These are phyloP conservation scores for Catagonus wagneri DNA, from an alignment of 2,113 vertebrate species.

Conservation along the genomic window DNA sequence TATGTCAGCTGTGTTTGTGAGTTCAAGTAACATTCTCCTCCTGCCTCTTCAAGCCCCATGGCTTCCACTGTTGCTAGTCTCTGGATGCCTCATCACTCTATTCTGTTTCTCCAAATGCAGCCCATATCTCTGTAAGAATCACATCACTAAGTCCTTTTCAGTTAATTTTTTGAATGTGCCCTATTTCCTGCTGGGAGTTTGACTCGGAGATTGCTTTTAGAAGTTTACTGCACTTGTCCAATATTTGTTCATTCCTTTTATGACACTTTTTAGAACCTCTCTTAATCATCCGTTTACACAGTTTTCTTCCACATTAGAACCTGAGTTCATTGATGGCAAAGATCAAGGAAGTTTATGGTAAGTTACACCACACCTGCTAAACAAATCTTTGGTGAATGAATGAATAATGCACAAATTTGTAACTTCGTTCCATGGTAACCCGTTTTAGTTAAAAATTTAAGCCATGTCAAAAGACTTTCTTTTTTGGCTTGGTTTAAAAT, in stretches of 20 bases:
- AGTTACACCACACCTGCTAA: not conserved
- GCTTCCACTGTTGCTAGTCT: not conserved
- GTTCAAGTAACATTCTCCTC: not conserved
- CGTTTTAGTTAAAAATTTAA: not conserved
- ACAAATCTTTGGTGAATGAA: not conserved
- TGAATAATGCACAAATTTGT: not conserved
- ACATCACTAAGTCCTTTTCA: not conserved
- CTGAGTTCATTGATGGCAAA: not conserved
- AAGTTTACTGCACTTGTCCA: not conserved
- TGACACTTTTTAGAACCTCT: not conserved
- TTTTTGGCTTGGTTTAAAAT: slow-evolving; percentile 35
- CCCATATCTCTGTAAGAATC: not conserved
- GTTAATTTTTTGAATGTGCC: not conserved
- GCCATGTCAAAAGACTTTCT: not conserved
- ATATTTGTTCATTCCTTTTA: not conserved
- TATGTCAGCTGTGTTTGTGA: not conserved
- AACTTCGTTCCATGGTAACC: not conserved
- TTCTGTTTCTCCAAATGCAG: not conserved
- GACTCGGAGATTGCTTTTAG: not conserved
- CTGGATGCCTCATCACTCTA: not conserved
- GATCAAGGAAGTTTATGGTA: not conserved
- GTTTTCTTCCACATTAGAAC: not conserved
- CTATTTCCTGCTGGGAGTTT: not conserved
- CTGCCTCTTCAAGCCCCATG: not conserved
- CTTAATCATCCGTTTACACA: not conserved